Evolutionary conservation across 2,797 vertebrate species (phyloP), one percentile per base, ranked within the genome.

Genomic region (Bradypodion pumilum): DNA sequence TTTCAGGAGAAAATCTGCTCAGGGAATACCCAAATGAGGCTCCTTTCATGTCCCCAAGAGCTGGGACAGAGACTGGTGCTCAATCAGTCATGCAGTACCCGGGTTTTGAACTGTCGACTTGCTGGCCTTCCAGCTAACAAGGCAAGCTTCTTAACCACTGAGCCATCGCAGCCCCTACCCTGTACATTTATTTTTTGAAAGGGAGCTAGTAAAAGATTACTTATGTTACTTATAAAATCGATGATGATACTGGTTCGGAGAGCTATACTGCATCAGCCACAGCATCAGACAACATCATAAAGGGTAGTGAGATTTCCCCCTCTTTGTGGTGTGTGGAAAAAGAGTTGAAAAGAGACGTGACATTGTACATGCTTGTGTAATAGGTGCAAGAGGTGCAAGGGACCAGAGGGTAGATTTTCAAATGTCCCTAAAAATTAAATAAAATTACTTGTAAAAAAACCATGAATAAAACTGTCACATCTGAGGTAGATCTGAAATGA

Each of bases 401-500:
- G 1, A 74, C 5, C 7, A 75, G 56, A 10, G 23, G 37, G 52
- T 60, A 72, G n/a, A 46, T 78, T 27, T 29, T 60, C n/a, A 78
- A 84, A 52, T 16, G 23, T 25, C 19, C 56, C 40, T 37, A 44
- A 63, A 74, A 16, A 44, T 15, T 63, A 13, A 59, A 42, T n/a
- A 56, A 9, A 73, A 52, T 63, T 83, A 37, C 78, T 63, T 32
- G 15, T 15, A 29, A 63, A 82, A 82, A 73, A 84, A 85, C 85
- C 32, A 40, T 35, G 23, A 0, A 0, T 73, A 12, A 52, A 35
- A 56, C 23, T 63, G 56, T 78, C 75, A 83, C 44, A 29, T 1
- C 81, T 72, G 46, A 72, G 85, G 40, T 79, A 91, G 80, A 85
- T 84, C 40, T 80, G 32, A 91, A 88, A 73, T 32, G 59, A 70